Percentiles rank a stretch among this genome's conserved stretches.
These are phyloP conservation scores for Callionymus lyra DNA, from an alignment of 2,113 vertebrate species.

Conservation along the genomic window DNA sequence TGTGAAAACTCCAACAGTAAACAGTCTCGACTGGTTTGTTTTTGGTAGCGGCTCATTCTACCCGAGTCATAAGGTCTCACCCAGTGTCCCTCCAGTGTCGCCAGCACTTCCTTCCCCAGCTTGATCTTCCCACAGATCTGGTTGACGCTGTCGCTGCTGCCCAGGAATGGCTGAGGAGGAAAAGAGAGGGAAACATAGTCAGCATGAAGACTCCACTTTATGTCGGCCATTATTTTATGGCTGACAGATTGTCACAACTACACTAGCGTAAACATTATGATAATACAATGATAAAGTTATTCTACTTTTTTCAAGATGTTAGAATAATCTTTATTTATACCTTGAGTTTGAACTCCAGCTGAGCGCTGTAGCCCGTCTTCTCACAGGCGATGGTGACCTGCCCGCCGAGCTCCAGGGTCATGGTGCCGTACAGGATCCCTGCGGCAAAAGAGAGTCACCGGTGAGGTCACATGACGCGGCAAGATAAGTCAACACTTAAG, in stretches of 20 bases:
- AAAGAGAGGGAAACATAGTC: neutral
- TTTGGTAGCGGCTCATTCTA: too few relatives aligned
- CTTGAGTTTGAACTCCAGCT: conserved; percentile 97
- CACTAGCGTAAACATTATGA: too few relatives aligned
- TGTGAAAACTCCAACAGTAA: too few relatives aligned
- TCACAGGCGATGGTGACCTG: conserved; percentile 87
- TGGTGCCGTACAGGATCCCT: conserved; percentile 97
- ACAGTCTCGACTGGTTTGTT: too few relatives aligned
- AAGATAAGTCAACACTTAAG: too few relatives aligned
- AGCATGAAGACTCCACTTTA: neutral
- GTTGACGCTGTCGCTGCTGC: conserved; percentile 90
- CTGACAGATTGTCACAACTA: too few relatives aligned
- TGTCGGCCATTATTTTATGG: neutral
- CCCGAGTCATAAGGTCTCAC: conserved; percentile 66
- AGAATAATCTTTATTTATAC: conserved; percentile 48
- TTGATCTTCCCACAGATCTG: conserved; percentile 94
- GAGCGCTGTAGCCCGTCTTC: conserved; percentile 92
- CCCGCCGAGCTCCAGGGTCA: conserved; percentile 94
- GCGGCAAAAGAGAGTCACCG: neutral
- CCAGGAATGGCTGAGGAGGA: conserved; percentile 84
- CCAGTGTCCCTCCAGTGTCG: conserved; percentile 95
- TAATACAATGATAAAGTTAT: too few relatives aligned
- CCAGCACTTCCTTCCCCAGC: conserved; percentile 93
- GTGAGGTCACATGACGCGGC: too few relatives aligned
- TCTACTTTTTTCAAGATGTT: too few relatives aligned